Evolutionary conservation across 1,140 invertebrate genomes (phyloP).

Genomic region (Atta colombica): DNA sequence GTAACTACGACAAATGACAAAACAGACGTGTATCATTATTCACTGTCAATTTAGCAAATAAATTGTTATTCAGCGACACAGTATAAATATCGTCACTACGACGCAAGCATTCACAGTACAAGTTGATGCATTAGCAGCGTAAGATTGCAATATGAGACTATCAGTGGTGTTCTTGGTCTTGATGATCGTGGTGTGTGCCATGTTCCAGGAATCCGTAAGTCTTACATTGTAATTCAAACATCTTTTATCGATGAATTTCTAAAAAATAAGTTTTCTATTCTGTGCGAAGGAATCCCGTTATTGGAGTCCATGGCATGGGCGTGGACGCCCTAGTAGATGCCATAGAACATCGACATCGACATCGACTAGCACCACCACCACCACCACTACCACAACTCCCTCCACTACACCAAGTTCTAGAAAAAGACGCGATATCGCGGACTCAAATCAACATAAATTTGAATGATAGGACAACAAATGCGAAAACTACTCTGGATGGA

Average conservation of each 20-base stretch:
- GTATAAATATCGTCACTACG: slow-evolving; percentile 62
- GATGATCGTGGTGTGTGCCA: slow-evolving; percentile 64
- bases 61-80: neutral
- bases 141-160: slow-evolving; percentile 49
- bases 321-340: too few species aligned
- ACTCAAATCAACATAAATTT: neutral
- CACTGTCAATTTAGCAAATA: slow-evolving; percentile 42
- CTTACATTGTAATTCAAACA: too few species aligned
- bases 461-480: neutral
- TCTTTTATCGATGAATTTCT: neutral
- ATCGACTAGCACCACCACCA: neutral
- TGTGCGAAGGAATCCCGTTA: neutral
- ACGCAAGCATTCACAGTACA: neutral
- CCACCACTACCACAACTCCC: neutral
- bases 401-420: neutral
- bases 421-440: neutral
- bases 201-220: slow-evolving; percentile 60
- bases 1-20: neutral
- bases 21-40: slow-evolving; percentile 56
- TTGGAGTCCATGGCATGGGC: neutral
- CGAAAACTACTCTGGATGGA: neutral
- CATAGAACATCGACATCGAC: too few species aligned
- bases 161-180: slow-evolving; percentile 66
- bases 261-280: neutral
- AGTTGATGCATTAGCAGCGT: neutral